Evolutionary conservation across 2,797 vertebrate species (phyloP).

Genomic region (Sternarchorhynchus goeldii): DNA sequence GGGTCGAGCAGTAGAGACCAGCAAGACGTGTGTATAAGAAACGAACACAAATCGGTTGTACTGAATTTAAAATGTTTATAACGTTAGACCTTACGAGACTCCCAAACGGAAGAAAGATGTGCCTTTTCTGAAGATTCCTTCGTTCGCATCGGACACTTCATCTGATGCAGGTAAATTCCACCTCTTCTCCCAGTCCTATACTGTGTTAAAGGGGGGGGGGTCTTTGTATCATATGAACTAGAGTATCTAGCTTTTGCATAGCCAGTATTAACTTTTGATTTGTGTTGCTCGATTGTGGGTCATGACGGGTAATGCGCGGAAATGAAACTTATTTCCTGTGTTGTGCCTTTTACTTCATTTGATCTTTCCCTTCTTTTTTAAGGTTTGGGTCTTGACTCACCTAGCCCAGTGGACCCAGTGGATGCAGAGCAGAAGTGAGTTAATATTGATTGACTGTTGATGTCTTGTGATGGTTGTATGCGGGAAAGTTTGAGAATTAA

Average conservation of each 20-base stretch:
- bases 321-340: not conserved
- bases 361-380: conserved; percentile 15
- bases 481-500: conserved; percentile 38
- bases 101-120: conserved; percentile 75
- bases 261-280: too few relatives aligned
- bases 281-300: not conserved
- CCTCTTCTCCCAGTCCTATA: not conserved
- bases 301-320: not conserved
- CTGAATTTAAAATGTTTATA: not conserved
- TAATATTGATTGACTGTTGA: conserved; percentile 41
- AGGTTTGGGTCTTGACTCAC: conserved; percentile 84
- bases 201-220: not conserved
- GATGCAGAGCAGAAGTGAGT: conserved; percentile 83
- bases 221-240: not conserved
- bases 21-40: not conserved
- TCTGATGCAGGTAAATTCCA: conserved; percentile 84
- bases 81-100: conserved; percentile 76
- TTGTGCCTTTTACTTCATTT: conserved; percentile 26
- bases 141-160: conserved; percentile 85
- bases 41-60: too few relatives aligned
- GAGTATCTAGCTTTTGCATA: not conserved
- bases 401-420: conserved; percentile 75
- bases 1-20: not conserved
- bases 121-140: conserved; percentile 74
- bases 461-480: not conserved